These are phyloP conservation scores for Climacteris rufus DNA, from an alignment of 2,113 vertebrate species.

Conservation along the genomic window DNA sequence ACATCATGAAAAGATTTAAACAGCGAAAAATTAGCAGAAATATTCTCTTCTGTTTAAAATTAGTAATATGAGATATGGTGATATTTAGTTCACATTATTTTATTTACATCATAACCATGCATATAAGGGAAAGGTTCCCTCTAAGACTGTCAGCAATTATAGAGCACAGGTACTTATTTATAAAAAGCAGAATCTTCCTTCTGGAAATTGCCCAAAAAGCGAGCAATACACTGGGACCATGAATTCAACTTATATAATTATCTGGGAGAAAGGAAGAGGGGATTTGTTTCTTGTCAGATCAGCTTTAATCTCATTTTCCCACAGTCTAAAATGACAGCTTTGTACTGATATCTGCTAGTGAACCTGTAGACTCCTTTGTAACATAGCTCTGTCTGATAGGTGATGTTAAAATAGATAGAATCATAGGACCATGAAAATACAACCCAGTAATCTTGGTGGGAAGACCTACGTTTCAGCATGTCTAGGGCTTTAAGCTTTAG, in stretches of 20 bases:
- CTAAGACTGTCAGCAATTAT: background rate
- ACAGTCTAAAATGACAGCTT: background rate
- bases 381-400: background rate
- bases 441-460: background rate
- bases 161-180: background rate
- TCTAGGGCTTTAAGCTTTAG: background rate
- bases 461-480: background rate
- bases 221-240: background rate
- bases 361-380: background rate
- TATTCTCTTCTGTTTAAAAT: background rate
- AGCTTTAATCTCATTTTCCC: background rate
- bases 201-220: background rate
- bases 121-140: background rate
- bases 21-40: background rate
- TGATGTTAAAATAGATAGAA: conserved; percentile 17
- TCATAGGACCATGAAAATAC: background rate
- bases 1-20: background rate
- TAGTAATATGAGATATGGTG: background rate
- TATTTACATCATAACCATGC: background rate
- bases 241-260: background rate
- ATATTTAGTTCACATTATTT: background rate
- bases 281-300: background rate
- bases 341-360: background rate
- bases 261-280: background rate
- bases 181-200: background rate